Evolutionary conservation across 2,113 vertebrate species (phyloP).

Genomic region (Potamarius usumacintae): DNA sequence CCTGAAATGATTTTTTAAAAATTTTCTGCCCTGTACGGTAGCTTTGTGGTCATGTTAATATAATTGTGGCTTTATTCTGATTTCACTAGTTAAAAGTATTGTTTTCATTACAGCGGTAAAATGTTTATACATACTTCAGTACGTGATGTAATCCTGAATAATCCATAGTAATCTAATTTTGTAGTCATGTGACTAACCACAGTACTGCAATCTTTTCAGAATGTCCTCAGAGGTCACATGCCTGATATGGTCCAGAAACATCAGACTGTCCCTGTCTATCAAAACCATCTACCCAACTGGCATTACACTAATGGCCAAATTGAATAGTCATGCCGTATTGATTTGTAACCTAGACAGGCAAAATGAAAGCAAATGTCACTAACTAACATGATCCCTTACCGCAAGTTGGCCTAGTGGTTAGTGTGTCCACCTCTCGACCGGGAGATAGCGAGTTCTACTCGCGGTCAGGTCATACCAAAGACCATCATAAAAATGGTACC

Average conservation of each 20-base stretch:
- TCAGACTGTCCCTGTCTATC: not conserved
- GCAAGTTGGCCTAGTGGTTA: too few relatives aligned
- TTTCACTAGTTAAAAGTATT: slow-evolving; percentile 3
- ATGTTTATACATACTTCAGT: not conserved
- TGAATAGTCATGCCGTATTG: slow-evolving; percentile 1
- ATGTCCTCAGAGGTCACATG: not conserved
- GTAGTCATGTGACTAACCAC: not conserved
- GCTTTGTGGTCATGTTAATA: not conserved
- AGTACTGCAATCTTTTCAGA: not conserved
- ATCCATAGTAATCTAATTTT: not conserved
- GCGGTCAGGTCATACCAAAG: too few relatives aligned
- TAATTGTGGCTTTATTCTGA: not conserved
- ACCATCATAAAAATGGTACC: too few relatives aligned
- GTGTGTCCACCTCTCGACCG: too few relatives aligned
- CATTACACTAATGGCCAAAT: not conserved
- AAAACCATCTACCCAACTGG: not conserved
- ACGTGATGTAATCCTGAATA: not conserved
- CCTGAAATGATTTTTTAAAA: not conserved
- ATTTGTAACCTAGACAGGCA: not conserved
- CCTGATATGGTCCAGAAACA: slow-evolving; percentile 7
- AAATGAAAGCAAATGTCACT: slow-evolving; percentile 14
- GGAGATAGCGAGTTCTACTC: too few relatives aligned
- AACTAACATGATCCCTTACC: not conserved
- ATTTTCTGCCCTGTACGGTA: not conserved
- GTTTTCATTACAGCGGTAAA: not conserved